Evolutionary conservation across 2,113 vertebrate genomes (phyloP), one percentile per base, ranked within the genome.

Genomic region (Leptocoma aspasia): DNA sequence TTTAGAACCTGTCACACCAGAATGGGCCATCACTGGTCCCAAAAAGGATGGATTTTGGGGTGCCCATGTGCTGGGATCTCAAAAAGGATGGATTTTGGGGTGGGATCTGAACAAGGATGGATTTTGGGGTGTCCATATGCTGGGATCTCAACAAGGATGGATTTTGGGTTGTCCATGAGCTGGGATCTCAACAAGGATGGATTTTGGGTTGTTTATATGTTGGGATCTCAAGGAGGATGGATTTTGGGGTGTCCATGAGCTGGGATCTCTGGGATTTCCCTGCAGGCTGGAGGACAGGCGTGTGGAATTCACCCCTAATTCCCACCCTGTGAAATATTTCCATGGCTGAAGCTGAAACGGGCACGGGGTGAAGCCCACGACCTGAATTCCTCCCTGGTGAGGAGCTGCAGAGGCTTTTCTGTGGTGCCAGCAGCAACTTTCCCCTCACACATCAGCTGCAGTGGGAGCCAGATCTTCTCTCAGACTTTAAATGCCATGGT

Each of bases 221-320:
- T 30, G 39, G 13, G 39, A 31, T 7, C 56, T 59, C 22, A 35
- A 10, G 6, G 9, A 35, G 21, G 22, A 35, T 15, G n/a, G n/a
- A 59, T 59, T 35, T n/a, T 27, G 10, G 31, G 53, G 2, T 35
- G 13, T 72, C 3, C 18, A 5, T 13, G 0, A 11, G 4, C 15
- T 37, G 54, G 9, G 26, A 21, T 73, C 52, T 56, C 61, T 42
- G 45, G 26, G 17, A 6, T 64, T 47, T n/a, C 69, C 59, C 50
- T 23, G 16, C 39, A 12, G 35, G 20, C 3, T 22, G 21, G 33
- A 44, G 54, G 11, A 26, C 26, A 4, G 15, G 8, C 0, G 0
- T 15, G 41, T 45, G 13, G 35, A 30, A 15, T 22, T 82, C 54
- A 13, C 14, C 41, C 50, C n/a, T 1, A 10, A 27, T 26, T 47